These are phyloP conservation scores for Luscinia luscinia DNA, from an alignment of 2,797 vertebrate species.

Conservation along the genomic window DNA sequence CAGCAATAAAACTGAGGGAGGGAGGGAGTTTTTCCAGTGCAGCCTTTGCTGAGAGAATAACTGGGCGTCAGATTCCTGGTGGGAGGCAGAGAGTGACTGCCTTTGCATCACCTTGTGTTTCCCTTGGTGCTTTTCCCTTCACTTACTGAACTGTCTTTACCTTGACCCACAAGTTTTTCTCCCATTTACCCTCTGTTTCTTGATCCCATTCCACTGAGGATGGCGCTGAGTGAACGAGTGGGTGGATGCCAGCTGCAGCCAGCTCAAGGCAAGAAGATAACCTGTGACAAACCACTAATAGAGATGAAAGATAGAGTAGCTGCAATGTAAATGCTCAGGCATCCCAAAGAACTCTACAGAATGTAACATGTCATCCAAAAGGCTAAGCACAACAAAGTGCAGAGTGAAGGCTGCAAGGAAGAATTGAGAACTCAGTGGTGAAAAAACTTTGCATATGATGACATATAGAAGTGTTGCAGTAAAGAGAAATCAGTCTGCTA, in stretches of 20 bases:
- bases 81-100: background rate
- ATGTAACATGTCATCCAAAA: background rate
- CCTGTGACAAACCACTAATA: background rate
- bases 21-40: background rate
- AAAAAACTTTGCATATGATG: background rate
- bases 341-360: background rate
- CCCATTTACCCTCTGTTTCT: background rate
- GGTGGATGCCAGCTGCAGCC: background rate
- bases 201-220: background rate
- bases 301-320: background rate
- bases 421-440: background rate
- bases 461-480: background rate
- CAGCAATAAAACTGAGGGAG: background rate
- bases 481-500: background rate
- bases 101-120: background rate
- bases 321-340: background rate
- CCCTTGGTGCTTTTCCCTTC: background rate
- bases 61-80: background rate
- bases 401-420: background rate
- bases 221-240: fast-evolving
- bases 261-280: background rate
- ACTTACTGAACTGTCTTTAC: background rate
- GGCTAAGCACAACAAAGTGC: background rate
- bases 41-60: background rate
- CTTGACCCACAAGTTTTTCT: background rate